Evolutionary conservation across 2,797 vertebrate genomes (phyloP).

Genomic region (Chelmon rostratus): DNA sequence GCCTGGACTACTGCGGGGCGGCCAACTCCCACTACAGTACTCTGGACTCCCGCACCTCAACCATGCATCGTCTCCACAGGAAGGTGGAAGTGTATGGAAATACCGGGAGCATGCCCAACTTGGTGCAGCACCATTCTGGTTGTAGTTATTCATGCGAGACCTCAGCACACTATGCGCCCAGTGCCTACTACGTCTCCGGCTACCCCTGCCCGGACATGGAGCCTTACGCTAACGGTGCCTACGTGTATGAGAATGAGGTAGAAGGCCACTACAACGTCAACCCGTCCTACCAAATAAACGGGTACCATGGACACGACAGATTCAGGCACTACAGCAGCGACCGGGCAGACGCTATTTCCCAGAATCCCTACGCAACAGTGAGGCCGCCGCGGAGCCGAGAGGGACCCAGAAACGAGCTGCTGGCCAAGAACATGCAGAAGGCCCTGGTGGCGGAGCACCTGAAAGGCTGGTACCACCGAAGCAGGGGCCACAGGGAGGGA

Average conservation of each 20-base stretch:
- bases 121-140: conserved; percentile 90
- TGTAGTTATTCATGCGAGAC: conserved; percentile 85
- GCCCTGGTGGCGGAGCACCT: conserved; percentile 96
- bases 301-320: conserved; percentile 88
- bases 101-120: conserved; percentile 96
- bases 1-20: conserved; percentile 89
- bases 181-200: conserved; percentile 89
- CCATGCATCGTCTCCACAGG: conserved; percentile 89
- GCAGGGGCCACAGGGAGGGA: conserved; percentile 85
- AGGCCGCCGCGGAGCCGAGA: conserved; percentile 91
- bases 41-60: conserved; percentile 87
- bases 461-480: conserved; percentile 96
- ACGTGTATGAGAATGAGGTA: conserved; percentile 92
- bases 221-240: conserved; percentile 88
- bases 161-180: conserved; percentile 84
- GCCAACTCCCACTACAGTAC: conserved; percentile 84
- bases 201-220: conserved; percentile 89
- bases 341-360: conserved; percentile 87
- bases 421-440: conserved; percentile 97
- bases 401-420: conserved; percentile 88
- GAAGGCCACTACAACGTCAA: conserved; percentile 97
- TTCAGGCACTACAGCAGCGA: conserved; percentile 90
- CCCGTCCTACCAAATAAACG: conserved; percentile 90
- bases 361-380: conserved; percentile 95
- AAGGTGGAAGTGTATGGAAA: conserved; percentile 90